Base-by-base conservation (phyloP, 1,140 invertebrate species). In the Anoplophora glabripennis region DNA sequence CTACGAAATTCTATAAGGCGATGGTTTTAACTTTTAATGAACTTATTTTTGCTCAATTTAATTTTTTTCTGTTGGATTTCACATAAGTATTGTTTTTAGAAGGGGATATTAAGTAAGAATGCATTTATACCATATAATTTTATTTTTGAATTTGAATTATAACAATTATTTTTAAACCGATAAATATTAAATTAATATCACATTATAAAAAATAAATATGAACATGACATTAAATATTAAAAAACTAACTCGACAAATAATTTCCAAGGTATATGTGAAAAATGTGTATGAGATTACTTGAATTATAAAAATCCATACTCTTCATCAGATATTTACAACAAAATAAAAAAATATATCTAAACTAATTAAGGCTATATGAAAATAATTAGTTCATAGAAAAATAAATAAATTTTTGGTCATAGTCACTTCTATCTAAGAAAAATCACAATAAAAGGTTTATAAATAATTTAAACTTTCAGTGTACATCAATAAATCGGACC, bases 351-450 rank as follows among this genome's bases (percentile, higher is more conserved):
- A 42, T 53, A 34, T 53, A 53, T 44, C 35, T 44, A 33, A 53
- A 53, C 12, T 53, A 21, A 53, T 44, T 28, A 28, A 28, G 21
- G 21, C 21, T 28, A 56, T 45, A 56, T 54, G 46, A 56, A 34
- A 18, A 14, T 56, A n/a, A 53, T 9, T 12, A 60, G 18, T 15
- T 52, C 44, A 44, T 58, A 63, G 51, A 59, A 59, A 63, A 63
- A 63, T 59, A 63, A 63, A 63, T 59, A 57, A 59, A 63, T 63
- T 55, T 63, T 63, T 63, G 61, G 61, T 63, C 61, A 48, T 35
- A 47, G 36, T 33, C 34, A 36, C 51, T 61, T 51, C 34, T 35
- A 38, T 44, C 53, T 53, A 57, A 51, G 35, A 28, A 14, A 63
- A 57, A 63, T 63, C 61, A 63, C 61, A 63, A 59, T 44, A 40